Percentiles rank a stretch among this genome's conserved stretches.
Evolutionary conservation across 2,113 vertebrate genomes (phyloP).

Genomic region (Pangasianodon gigas): DNA sequence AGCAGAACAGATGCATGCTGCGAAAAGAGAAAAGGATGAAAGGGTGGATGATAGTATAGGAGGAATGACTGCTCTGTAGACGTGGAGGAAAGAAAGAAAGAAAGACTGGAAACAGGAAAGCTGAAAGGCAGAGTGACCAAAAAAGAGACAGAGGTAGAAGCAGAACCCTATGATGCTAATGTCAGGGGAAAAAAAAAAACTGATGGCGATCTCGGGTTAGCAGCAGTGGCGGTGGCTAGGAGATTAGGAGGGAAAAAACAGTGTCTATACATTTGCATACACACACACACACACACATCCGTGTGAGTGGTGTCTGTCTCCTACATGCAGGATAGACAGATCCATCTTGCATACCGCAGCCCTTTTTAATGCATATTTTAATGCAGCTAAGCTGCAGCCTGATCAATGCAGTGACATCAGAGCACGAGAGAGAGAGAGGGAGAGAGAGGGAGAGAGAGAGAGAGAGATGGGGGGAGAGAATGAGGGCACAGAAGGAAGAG

Average conservation of each 20-base stretch:
- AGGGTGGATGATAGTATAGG: not conserved
- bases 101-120: not conserved
- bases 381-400: conserved; percentile 17
- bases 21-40: not conserved
- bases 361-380: conserved; percentile 17
- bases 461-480: not conserved
- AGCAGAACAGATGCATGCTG: not conserved
- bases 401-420: not conserved
- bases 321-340: conserved; percentile 7
- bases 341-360: not conserved
- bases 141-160: not conserved
- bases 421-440: not conserved
- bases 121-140: conserved; percentile 3
- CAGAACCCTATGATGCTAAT: conserved; percentile 54
- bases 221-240: not conserved
- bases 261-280: conserved; percentile 25
- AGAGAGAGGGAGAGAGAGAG: not conserved
- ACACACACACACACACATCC: not conserved
- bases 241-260: not conserved
- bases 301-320: not conserved
- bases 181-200: conserved; percentile 17
- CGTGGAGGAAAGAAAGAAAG: not conserved
- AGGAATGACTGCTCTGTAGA: not conserved
- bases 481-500: conserved; percentile 52
- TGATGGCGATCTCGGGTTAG: not conserved